Conservation (phyloP, 2,113 vertebrate genomes). For the Panthera tigris region DNA sequence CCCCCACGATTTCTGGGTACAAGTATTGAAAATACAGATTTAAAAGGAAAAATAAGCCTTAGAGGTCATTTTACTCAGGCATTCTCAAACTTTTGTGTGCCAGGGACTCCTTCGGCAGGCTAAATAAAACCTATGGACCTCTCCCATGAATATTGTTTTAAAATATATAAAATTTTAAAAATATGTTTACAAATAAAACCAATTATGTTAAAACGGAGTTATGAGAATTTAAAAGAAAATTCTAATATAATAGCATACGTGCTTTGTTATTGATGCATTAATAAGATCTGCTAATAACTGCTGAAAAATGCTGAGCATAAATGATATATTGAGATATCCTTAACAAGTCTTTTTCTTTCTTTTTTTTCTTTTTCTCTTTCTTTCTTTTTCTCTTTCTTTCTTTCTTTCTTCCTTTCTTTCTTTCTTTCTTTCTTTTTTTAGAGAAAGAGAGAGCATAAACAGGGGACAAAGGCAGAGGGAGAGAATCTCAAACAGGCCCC, state of each 20-base stretch:
- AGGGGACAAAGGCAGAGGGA: too few relatives aligned
- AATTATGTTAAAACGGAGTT: background rate
- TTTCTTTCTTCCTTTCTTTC: too few relatives aligned
- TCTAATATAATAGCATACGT: background rate
- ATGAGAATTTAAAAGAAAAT: background rate
- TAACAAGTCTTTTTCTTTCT: background rate
- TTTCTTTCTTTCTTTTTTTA: too few relatives aligned
- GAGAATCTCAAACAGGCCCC: too few relatives aligned
- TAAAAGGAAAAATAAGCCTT: constrained; percentile 1
- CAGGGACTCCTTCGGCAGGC: background rate
- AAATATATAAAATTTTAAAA: background rate
- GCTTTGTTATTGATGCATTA: background rate
- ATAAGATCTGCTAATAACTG: background rate
- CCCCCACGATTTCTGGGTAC: background rate
- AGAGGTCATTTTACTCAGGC: background rate
- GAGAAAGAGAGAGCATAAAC: too few relatives aligned
- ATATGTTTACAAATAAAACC: background rate
- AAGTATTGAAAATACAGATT: background rate
- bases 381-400: too few relatives aligned
- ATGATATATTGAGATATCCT: background rate
- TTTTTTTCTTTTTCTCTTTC: too few relatives aligned
- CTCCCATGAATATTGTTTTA: background rate
- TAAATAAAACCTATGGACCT: background rate
- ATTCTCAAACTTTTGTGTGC: background rate
- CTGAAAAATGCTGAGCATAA: background rate